Base-by-base conservation (phyloP, 1,140 invertebrate species). In the Drosophila biarmipes region DNA sequence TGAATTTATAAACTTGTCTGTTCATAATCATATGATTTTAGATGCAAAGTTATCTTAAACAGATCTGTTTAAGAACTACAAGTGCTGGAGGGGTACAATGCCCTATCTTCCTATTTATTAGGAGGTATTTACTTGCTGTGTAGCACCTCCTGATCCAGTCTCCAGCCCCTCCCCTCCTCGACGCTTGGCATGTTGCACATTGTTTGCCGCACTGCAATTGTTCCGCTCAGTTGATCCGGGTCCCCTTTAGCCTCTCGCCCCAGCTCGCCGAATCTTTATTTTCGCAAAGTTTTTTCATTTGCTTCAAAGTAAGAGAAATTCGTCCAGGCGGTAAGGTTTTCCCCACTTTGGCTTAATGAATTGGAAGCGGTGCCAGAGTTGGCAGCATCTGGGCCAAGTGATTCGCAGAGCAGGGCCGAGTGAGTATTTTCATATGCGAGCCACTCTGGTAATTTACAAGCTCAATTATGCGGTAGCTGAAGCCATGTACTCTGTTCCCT, bases 171-270 rank as follows among this genome's bases (percentile, higher is more conserved):
- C 35, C 34, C 19, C n/a, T 31, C 34, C 38, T 38, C 31, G 37
- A 52, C 64, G 73, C 66, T 53, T 62, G 40, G 63, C 55, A 68
- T 84, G 71, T 75, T 84, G 80, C 81, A 87, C 84, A 86, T 86
- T 86, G 81, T 81, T 87, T 67, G 67, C 51, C 29, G 68, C 78
- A 73, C 71, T 75, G 78, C 82, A 86, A 86, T 86, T 87, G 82
- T 87, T 89, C 84, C 84, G 82, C 84, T 82, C 76, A 87, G 82
- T 87, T 84, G 75, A 46, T 58, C 64, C 21, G 54, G 51, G 17
- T 38, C 53, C 54, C 53, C 68, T 72, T 49, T 61, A 72, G 51
- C 53, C 64, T 42, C 29, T n/a, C 14, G 52, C 4, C 31, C 42
- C 15, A 24, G 19, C 45, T 42, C 38, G 19, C 43, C 49, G 27